A percentile compares a stretch with the other conserved stretches of the same genome.
These are phyloP conservation scores for Proales similis DNA, from an alignment of 1,140 invertebrate genomes.

Conservation along the genomic window DNA sequence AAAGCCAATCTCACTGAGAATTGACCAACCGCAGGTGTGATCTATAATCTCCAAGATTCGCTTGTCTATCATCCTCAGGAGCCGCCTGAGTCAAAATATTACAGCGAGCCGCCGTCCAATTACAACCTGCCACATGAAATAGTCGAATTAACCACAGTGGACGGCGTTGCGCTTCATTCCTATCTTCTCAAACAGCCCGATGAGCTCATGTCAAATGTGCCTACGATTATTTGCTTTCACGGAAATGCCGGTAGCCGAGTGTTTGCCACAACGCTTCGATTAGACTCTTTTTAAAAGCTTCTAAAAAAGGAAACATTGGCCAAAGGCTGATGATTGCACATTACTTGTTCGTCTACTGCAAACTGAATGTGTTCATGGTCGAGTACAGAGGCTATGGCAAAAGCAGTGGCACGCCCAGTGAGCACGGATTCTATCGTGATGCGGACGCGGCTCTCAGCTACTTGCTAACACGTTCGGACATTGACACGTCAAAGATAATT, in stretches of 20 bases:
- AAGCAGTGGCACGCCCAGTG: conserved; percentile 77
- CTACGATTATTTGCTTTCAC: conserved; percentile 31
- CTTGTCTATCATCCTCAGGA: conserved; percentile 79
- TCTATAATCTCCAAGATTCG: conserved; percentile 76
- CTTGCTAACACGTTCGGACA: conserved; percentile 67
- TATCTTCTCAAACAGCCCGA: conserved; percentile 20
- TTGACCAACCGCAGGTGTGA: conserved; percentile 49
- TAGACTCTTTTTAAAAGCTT: background rate
- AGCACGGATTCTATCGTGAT: conserved; percentile 75
- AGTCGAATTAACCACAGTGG: conserved; percentile 51
- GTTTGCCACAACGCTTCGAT: no score
- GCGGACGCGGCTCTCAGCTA: conserved; percentile 77
- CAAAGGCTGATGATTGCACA: conserved; percentile 71
- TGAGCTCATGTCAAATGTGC: background rate
- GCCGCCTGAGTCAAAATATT: conserved; percentile 73
- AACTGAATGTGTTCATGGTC: conserved; percentile 77
- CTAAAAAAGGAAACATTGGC: conserved; percentile 69
- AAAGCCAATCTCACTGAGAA: no score
- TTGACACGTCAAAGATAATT: conserved; percentile 72
- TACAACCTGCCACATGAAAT: conserved; percentile 77
- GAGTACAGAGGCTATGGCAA: conserved; percentile 89
- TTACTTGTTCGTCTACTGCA: conserved; percentile 69
- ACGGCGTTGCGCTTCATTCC: conserved; percentile 5
- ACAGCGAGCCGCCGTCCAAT: conserved; percentile 72
- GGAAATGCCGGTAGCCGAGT: conserved; percentile 33